Percentiles rank a stretch among this genome's conserved stretches.
Conservation (phyloP, 2,113 vertebrate genomes). For the Sardina pilchardus region DNA sequence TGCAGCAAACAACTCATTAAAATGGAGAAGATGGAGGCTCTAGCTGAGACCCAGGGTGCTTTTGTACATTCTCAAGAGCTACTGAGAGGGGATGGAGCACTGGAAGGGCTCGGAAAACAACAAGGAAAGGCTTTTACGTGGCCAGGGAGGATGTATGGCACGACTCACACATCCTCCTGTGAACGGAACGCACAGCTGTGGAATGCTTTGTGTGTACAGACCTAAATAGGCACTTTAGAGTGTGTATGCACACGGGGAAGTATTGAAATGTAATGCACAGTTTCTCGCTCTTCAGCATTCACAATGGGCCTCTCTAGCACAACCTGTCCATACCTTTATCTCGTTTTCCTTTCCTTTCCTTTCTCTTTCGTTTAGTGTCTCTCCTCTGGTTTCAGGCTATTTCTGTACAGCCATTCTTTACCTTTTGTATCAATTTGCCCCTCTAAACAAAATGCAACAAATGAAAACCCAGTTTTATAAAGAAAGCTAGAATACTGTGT, state of each 20-base stretch:
- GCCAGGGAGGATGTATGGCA: not conserved
- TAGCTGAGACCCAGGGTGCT: not conserved
- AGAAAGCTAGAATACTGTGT: not conserved
- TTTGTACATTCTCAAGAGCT: not conserved
- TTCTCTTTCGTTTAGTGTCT: too few species aligned
- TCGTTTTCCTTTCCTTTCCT: not conserved
- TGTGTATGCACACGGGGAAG: too few species aligned
- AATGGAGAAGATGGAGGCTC: not conserved
- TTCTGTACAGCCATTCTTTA: not conserved
- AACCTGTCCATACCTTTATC: too few species aligned
- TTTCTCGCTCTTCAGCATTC: not conserved
- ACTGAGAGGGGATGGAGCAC: not conserved
- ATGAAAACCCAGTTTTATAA: not conserved
- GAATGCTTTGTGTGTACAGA: not conserved
- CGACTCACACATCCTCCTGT: not conserved
- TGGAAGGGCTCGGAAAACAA: not conserved
- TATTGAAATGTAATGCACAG: not conserved
- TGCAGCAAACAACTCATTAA: not conserved
- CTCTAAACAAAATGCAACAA: not conserved
- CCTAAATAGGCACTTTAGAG: too few species aligned
- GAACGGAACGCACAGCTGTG: not conserved
- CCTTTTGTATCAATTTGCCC: not conserved
- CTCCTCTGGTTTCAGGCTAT: not conserved
- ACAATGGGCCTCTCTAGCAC: too few species aligned
- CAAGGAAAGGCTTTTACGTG: not conserved